phyloP scores from a whole-genome alignment of 1,140 invertebrate species.

The Caenorhabditis inopinata region DNA sequence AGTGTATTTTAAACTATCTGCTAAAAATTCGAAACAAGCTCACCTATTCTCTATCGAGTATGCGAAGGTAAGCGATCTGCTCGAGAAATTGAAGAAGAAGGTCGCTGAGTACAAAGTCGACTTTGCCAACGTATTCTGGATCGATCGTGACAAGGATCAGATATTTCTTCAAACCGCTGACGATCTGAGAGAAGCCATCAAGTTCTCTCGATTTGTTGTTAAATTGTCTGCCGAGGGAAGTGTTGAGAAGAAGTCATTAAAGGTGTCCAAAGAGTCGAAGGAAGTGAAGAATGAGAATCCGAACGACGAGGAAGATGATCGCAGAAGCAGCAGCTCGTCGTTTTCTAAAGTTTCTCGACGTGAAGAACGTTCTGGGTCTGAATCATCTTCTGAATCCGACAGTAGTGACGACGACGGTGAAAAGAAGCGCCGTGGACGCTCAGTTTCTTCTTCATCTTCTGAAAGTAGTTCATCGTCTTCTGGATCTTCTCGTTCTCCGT shows the following conservation, averaged over 20 bases:
- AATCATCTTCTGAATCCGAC: not conserved
- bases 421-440: not conserved
- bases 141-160: slow-evolving; percentile 8
- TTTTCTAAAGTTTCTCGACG: slow-evolving; percentile 1
- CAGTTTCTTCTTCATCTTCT: not conserved
- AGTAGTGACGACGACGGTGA: not conserved
- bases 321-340: not conserved
- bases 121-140: slow-evolving; percentile 22
- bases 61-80: not conserved
- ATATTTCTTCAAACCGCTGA: slow-evolving; percentile 1
- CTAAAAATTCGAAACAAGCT: slow-evolving; percentile 29
- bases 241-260: not conserved
- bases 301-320: not conserved
- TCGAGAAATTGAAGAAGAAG: slow-evolving; percentile 8
- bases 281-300: not conserved
- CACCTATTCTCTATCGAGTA: slow-evolving; percentile 17
- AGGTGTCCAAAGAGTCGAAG: not conserved
- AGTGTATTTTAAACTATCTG: slow-evolving; percentile 2
- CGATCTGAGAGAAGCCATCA: slow-evolving; percentile 7
- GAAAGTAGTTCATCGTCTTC: not conserved
- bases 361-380: not conserved
- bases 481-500: slow-evolving; percentile 11
- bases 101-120: slow-evolving; percentile 7
- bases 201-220: not conserved
- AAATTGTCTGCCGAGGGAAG: not conserved